phyloP scores from a whole-genome alignment of 2,888 invertebrate species.

The Rambutsinella grinnellia region DNA sequence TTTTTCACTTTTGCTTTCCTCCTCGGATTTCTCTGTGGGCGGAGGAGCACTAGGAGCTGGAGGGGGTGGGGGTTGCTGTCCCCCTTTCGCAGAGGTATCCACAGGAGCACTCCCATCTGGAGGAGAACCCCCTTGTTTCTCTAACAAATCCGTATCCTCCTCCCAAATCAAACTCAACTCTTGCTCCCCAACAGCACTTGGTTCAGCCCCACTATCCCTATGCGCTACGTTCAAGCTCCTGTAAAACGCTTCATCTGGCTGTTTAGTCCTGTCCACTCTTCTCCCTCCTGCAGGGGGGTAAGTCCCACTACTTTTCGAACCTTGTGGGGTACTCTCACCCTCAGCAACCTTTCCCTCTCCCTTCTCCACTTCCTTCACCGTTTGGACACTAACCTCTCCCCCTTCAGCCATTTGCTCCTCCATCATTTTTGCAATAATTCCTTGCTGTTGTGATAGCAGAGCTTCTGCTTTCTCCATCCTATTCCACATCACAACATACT shows the following conservation, averaged over 20 bases:
- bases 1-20: constrained; percentile 72
- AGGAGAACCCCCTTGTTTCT: constrained; percentile 66
- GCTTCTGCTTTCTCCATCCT: constrained; percentile 89
- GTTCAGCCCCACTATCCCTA: constrained; percentile 72
- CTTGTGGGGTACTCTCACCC: constrained; percentile 21
- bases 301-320: neutral
- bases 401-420: constrained; percentile 69
- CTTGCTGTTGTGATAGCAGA: constrained; percentile 89
- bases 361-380: constrained; percentile 66
- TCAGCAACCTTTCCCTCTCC: constrained; percentile 67
- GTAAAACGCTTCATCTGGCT: constrained; percentile 88
- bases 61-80: constrained; percentile 7
- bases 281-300: constrained; percentile 6
- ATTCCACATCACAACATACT: constrained; percentile 95
- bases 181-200: constrained; percentile 69
- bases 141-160: constrained; percentile 76
- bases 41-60: constrained; percentile 1
- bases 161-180: constrained; percentile 89
- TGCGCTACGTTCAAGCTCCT: constrained; percentile 89
- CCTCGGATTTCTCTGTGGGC: neutral
- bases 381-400: constrained; percentile 68
- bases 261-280: constrained; percentile 67
- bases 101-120: constrained; percentile 69
- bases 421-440: constrained; percentile 88
- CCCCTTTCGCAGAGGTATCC: constrained; percentile 51